phyloP scores from a whole-genome alignment of 2,113 vertebrate species.

The Platysternon megacephalum region DNA sequence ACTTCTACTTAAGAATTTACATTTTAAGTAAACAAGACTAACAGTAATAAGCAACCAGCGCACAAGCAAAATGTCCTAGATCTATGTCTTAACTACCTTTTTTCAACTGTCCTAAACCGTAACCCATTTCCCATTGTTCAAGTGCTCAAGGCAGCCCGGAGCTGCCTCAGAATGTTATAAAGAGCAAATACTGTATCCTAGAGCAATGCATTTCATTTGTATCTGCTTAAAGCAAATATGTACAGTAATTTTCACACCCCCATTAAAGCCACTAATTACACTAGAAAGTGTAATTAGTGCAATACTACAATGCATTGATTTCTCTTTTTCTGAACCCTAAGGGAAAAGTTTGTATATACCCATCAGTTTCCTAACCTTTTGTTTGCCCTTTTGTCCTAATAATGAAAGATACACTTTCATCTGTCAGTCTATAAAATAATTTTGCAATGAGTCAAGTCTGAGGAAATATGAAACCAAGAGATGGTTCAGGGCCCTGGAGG shows the following conservation, averaged over 20 bases:
- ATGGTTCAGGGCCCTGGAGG: conserved; percentile 47
- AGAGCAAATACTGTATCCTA: conserved; percentile 27
- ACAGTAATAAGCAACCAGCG: background rate
- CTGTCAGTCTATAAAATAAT: conserved; percentile 26
- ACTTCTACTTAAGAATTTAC: background rate
- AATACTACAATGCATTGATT: conserved; percentile 11
- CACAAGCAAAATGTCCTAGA: conserved; percentile 5
- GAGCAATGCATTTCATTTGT: conserved; percentile 19
- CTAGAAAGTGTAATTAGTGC: no score
- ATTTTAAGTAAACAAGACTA: background rate
- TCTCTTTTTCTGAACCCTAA: conserved; percentile 18
- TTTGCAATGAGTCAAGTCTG: conserved; percentile 34
- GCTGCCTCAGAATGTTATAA: conserved; percentile 7
- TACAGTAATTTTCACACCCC: conserved; percentile 49
- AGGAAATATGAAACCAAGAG: background rate
- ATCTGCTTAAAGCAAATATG: conserved; percentile 51
- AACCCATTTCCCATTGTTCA: conserved; percentile 26
- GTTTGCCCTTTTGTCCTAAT: conserved; percentile 59
- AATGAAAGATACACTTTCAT: conserved; percentile 59
- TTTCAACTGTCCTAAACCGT: background rate
- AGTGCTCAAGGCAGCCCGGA: background rate
- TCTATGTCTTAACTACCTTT: background rate
- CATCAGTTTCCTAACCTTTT: conserved; percentile 55
- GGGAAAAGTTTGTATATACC: conserved; percentile 43
- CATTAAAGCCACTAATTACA: conserved; percentile 56